Conservation (phyloP, 2,797 vertebrate species). For the Premnoplex brunnescens region DNA sequence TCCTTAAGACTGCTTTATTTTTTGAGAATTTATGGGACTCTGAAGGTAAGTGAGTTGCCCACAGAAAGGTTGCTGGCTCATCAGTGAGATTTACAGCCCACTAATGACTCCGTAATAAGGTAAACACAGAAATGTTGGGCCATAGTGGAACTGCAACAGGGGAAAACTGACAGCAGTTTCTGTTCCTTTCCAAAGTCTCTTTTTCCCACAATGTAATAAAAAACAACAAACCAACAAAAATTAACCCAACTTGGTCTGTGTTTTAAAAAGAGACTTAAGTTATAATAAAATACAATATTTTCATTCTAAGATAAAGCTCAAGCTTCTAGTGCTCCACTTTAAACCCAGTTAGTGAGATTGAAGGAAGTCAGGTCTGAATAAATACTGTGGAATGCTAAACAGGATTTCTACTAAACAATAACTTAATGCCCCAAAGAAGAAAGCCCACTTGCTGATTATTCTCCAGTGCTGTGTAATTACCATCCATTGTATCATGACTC, state of each 20-base stretch:
- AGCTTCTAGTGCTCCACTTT: neutral
- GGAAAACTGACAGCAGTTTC: neutral
- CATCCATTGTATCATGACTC: neutral
- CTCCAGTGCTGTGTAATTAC: neutral
- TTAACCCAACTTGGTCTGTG: neutral
- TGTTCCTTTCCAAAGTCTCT: neutral
- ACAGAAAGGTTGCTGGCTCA: slow-evolving; percentile 1
- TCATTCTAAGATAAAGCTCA: neutral
- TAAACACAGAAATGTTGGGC: neutral
- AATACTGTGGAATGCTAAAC: neutral
- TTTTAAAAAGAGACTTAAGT: neutral
- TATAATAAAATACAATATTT: neutral
- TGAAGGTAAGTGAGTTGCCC: neutral
- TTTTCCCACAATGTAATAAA: neutral
- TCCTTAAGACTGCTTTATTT: neutral
- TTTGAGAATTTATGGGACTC: neutral
- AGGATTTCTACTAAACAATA: slow-evolving; percentile 13
- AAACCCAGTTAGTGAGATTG: rapidly evolving
- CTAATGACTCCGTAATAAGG: neutral
- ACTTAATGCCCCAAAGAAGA: neutral
- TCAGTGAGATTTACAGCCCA: slow-evolving; percentile 29
- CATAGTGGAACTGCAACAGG: neutral
- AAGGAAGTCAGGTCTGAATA: slow-evolving; percentile 1
- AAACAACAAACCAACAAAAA: neutral
- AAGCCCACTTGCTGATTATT: neutral